Conservation (phyloP, 2,888 invertebrate species). For the Sinotaia quadrata region DNA sequence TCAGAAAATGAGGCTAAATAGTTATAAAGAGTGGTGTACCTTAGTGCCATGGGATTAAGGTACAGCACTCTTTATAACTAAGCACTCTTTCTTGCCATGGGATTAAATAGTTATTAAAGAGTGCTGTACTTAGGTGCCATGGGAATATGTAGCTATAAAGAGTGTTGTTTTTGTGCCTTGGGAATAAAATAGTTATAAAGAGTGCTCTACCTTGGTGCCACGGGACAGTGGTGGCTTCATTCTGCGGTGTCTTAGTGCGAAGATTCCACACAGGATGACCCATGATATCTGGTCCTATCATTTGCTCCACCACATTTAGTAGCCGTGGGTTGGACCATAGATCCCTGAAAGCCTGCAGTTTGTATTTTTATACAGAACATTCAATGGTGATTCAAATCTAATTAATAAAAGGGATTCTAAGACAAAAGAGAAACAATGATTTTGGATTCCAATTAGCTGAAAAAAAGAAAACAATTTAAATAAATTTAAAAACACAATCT, state of each 20-base stretch:
- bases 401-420: not conserved
- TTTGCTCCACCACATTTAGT: conserved; percentile 66
- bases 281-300: conserved; percentile 45
- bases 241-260: conserved; percentile 67
- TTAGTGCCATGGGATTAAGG: too few relatives aligned
- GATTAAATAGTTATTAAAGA: not conserved
- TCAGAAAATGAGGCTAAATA: too few relatives aligned
- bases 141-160: too few relatives aligned
- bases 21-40: too few relatives aligned
- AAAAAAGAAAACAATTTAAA: too few relatives aligned
- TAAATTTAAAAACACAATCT: too few relatives aligned
- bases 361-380: too few relatives aligned
- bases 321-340: conserved; percentile 65
- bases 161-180: not conserved
- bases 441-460: too few relatives aligned
- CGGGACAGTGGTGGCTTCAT: conserved; percentile 65
- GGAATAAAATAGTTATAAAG: not conserved
- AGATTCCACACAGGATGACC: conserved; percentile 62
- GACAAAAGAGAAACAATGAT: too few relatives aligned
- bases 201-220: conserved; percentile 71
- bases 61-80: too few relatives aligned
- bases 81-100: too few relatives aligned
- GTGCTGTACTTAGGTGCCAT: too few relatives aligned
- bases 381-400: not conserved
- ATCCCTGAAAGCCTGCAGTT: conserved; percentile 57